Percentiles rank a stretch among this genome's conserved stretches.
Conservation (phyloP, 2,113 vertebrate species). For the Bos indicus region DNA sequence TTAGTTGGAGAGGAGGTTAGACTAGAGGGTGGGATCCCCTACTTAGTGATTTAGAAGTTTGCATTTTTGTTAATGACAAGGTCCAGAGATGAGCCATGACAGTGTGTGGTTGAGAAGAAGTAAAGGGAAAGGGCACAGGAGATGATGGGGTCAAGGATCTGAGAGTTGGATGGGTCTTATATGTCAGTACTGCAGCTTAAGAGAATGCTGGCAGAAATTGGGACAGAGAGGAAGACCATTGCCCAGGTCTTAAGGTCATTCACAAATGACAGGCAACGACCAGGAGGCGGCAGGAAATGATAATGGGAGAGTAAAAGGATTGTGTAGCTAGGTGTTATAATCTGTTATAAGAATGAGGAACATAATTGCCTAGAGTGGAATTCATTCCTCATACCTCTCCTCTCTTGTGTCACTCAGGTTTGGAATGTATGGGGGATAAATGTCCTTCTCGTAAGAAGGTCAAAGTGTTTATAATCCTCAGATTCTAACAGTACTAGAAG, state of each 20-base stretch:
- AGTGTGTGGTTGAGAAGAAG: not conserved
- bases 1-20: not conserved
- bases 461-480: not conserved
- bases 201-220: not conserved
- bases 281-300: not conserved
- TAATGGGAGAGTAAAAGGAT: not conserved
- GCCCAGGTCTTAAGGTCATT: not conserved
- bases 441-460: not conserved
- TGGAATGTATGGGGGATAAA: not conserved
- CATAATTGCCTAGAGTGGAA: not conserved
- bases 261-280: not conserved
- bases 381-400: not conserved
- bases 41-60: not conserved
- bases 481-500: not conserved
- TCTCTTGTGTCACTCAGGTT: not conserved
- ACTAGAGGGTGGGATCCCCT: not conserved
- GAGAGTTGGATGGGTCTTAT: not conserved
- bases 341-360: not conserved
- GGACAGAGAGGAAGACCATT: not conserved
- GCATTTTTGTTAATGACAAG: not conserved
- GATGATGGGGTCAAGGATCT: not conserved
- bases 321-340: not conserved
- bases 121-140: not conserved
- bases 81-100: not conserved
- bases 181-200: not conserved